Evolutionary conservation across 2,113 vertebrate species (phyloP), one percentile per base, ranked within the genome.

Genomic region (Cathartes aura): DNA sequence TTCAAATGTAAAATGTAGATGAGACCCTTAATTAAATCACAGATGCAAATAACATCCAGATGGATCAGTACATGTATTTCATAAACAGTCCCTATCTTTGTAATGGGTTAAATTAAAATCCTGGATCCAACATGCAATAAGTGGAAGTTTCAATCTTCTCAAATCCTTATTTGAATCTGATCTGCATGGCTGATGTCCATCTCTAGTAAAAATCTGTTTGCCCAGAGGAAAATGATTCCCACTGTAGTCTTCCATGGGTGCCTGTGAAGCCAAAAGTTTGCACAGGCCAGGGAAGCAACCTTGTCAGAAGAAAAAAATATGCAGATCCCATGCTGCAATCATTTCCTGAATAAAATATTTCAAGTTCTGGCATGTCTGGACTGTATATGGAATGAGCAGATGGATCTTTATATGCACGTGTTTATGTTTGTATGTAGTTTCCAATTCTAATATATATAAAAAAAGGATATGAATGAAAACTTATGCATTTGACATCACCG

Each of bases 31-130:
- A 89, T 91, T 89, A 94, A 94, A 89, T 95, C 83, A 94, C 70
- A 94, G 89, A 95, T 90, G 84, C 48, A 97, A 97, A 96, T 93
- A 96, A 82, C 70, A 96, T 93, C 89, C 96, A 97, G 94, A 97
- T 97, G 92, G 89, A 96, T 96, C 76, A 91, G 86, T 79, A 75
- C 32, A 92, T 38, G 40, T 79, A 94, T 91, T 96, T 95, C 78
- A 87, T 95, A 96, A 94, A 80, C 47, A 82, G 70, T 82, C 34
- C 43, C 72, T 97, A 89, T 96, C 76, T 85, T 87, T 85, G 43
- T 85, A 87, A 87, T 58, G 75, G 81, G 1, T 95, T 96, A 94
- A 92, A 92, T 94, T 89, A 94, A 85, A 97, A 95, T 87, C 64
- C 80, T 92, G 96, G 80, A 89, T 91, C n/a, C 70, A 79, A 42